Base-by-base conservation (phyloP, 2,113 vertebrate genomes). In the Hymenochirus boettgeri region DNA sequence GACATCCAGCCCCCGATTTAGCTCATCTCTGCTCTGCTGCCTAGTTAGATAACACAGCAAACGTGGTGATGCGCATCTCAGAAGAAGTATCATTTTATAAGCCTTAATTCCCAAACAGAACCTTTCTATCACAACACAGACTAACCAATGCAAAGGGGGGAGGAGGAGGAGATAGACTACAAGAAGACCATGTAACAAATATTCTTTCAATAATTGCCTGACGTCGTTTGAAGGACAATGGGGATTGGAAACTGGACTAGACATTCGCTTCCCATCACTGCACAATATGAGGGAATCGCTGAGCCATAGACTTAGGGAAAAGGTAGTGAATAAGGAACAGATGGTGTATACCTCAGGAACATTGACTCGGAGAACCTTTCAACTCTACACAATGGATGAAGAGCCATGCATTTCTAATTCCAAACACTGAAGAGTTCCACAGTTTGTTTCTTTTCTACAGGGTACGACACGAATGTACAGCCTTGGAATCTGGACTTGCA, bases 301-400 rank as follows among this genome's bases (percentile, higher is more conserved):
- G 15, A 12, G 9, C 10, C 7, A 26, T 19, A 26, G 18, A 33
- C 39, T 25, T 17, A 22, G 22, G 35, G 29, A 21, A 23, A 24
- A 7, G 5, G 53, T 22, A 33, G 45, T 47, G 7, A 33, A 9
- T 45, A n/a, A 64, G 7, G 19, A 22, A 57, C 23, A 23, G 9
- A 25, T 22, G 27, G 9, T 25, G 21, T 31, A 55, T 47, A 69
- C 0, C 4, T 57, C 33, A 33, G 63, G 11, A 47, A 71, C 35
- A 60, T 57, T 5, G 47, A 60, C 26, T 58, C 70, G 11, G 70
- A 70, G 57, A 52, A 69, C 65, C 75, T 50, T 57, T 65, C 64
- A 61, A 71, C 61, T 25, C 12, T 61, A 11, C 27, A 11, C 27
- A 8, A n/a, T 18, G 45, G 53, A 57, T 48, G 53, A 15, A 23